Evolutionary conservation across 2,113 vertebrate species (phyloP).

Genomic region (Theristicus caerulescens): DNA sequence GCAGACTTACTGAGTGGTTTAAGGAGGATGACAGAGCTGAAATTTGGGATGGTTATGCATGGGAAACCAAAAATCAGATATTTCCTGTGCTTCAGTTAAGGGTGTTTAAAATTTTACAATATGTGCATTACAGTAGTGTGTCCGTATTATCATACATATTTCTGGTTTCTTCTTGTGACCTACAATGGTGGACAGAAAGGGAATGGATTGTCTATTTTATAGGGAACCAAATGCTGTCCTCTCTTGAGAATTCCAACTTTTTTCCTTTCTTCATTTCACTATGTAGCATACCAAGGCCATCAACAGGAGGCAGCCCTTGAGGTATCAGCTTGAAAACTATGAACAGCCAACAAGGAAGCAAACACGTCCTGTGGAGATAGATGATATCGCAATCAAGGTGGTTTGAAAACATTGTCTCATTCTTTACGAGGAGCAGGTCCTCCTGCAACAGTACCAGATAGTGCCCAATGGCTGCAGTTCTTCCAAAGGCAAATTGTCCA

Average conservation of each 20-base stretch:
- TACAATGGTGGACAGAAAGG: not conserved
- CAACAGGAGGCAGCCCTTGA: slow-evolving; percentile 92
- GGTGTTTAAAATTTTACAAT: not conserved
- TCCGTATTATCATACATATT: not conserved
- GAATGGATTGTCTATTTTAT: not conserved
- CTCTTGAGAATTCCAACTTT: not conserved
- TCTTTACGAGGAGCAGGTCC: not conserved
- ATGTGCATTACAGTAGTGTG: not conserved
- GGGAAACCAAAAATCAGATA: not conserved
- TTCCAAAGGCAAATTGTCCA: not conserved
- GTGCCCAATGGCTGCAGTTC: not conserved
- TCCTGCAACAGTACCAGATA: not conserved
- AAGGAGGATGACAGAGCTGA: not conserved
- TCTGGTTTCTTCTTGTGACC: not conserved
- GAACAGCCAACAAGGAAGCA: slow-evolving; percentile 84
- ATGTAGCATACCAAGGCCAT: slow-evolving; percentile 85
- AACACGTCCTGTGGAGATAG: slow-evolving; percentile 80
- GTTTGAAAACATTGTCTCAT: not conserved
- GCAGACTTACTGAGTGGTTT: not conserved
- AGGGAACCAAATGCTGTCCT: not conserved
- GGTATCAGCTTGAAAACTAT: slow-evolving; percentile 90
- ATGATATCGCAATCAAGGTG: slow-evolving; percentile 93
- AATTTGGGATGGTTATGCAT: not conserved
- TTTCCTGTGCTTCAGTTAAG: not conserved
- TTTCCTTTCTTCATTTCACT: slow-evolving; percentile 11